Evolutionary conservation across 2,888 invertebrate species (phyloP), one percentile per base, ranked within the genome.

Genomic region (Amorpha juglandis): DNA sequence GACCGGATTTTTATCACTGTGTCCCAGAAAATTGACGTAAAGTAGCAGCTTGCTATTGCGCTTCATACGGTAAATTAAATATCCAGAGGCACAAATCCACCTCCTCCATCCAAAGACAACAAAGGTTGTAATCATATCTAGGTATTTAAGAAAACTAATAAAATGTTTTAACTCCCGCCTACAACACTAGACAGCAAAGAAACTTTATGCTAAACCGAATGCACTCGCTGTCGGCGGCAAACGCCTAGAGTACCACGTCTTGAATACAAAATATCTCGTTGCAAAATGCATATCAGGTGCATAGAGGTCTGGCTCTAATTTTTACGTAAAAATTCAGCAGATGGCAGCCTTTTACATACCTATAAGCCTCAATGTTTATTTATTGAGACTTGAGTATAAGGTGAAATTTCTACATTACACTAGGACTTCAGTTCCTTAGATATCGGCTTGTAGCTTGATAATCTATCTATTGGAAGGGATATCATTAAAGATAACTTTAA

Each of bases 181-280:
- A 72, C 71, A 74, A 68, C 62, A 55, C 67, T 38, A 70, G 69
- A 73, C 71, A 75, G 71, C 73, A 75, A 79, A 79, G 78, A 80
- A 85, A 83, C 82, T 83, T 82, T 81, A 84, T 84, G 82, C 83
- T 80, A 86, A 88, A 83, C 83, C 78, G 74, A 86, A 84, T 82
- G 83, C 85, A 83, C 82, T 86, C 73, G 72, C 74, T 74, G 79
- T 78, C 79, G 77, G 74, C 77, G 78, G 75, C 80, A 79, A 83
- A 83, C 86, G 84, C 84, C 83, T 85, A 81, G 81, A 80, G 81
- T 80, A 76, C 70, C 82, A 78, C 81, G 81, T 77, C 84, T 81
- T 74, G 86, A 84, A 88, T 86, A 79, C 85, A 71, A 77, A 84
- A 78, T 78, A 73, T 33, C 16, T 58, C 48, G 35, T 55, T 65